These are phyloP conservation scores for Sebastes goodei DNA, from an alignment of 2,797 vertebrate genomes.

Conservation along the genomic window DNA sequence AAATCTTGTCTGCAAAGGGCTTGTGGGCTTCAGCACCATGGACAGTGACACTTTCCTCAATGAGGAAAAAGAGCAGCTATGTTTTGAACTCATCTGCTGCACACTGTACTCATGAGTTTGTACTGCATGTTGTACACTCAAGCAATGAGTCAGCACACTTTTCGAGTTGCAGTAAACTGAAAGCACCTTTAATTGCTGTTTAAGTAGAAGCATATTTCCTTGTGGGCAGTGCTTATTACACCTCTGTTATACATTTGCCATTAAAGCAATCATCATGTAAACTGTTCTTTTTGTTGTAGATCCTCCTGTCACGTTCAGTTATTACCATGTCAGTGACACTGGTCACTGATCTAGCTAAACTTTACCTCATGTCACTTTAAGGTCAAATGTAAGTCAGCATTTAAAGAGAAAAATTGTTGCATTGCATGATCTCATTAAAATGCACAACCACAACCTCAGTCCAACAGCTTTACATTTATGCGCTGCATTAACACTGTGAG, in stretches of 20 bases:
- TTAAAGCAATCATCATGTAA: not conserved
- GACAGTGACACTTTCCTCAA: conserved; percentile 21
- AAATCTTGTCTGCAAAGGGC: not conserved
- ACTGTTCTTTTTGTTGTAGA: not conserved
- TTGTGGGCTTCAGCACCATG: conserved; percentile 29
- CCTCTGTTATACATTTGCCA: not conserved
- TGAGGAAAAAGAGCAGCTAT: not conserved
- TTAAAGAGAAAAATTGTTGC: not conserved
- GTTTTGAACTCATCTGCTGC: not conserved
- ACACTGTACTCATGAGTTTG: not conserved
- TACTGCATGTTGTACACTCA: not conserved
- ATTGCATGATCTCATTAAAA: not conserved
- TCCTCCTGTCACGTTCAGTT: not conserved
- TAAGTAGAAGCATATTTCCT: not conserved
- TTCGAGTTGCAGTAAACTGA: not conserved
- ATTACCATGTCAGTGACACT: not conserved
- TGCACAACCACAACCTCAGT: not conserved
- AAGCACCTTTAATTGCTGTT: not conserved
- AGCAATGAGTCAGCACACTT: not conserved
- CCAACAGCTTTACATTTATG: not conserved
- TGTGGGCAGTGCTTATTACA: not conserved
- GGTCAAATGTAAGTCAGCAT: not conserved
- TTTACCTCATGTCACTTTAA: not conserved
- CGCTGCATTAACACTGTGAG: not conserved
- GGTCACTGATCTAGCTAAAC: not conserved